Conservation (phyloP, 2,888 invertebrate genomes). For the Pardosa pseudoannulata region DNA sequence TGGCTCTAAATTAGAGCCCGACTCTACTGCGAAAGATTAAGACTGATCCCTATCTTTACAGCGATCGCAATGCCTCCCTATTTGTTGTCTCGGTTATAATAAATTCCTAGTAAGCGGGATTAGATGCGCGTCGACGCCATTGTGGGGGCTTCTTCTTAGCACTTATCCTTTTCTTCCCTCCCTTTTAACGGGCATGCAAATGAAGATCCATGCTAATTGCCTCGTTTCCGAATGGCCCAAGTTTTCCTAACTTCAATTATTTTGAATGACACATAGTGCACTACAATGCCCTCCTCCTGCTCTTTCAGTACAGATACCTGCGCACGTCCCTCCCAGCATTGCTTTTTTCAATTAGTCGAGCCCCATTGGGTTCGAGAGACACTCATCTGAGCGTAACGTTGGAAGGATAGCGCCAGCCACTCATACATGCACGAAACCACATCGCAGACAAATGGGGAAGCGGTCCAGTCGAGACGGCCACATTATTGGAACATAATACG, state of each 20-base stretch:
- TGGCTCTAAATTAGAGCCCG: constrained; percentile 36
- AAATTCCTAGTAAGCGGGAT: constrained; percentile 70
- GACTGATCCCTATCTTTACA: constrained; percentile 50
- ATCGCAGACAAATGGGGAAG: constrained; percentile 52
- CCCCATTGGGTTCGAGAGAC: constrained; percentile 63
- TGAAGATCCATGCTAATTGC: constrained; percentile 72
- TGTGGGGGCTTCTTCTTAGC: constrained; percentile 34
- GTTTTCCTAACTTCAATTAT: constrained; percentile 71
- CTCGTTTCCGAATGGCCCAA: constrained; percentile 67
- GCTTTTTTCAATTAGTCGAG: constrained; percentile 72
- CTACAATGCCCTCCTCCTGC: constrained; percentile 42
- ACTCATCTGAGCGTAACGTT: constrained; percentile 61
- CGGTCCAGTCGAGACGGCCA: constrained; percentile 51
- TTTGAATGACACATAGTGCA: constrained; percentile 67
- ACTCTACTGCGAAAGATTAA: constrained; percentile 35
- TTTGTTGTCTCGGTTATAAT: constrained; percentile 62
- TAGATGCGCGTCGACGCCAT: constrained; percentile 66
- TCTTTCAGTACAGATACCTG: constrained; percentile 20
- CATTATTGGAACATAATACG: constrained; percentile 56
- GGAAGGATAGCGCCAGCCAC: constrained; percentile 47
- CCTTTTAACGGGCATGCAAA: constrained; percentile 61
- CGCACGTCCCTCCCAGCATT: constrained; percentile 35
- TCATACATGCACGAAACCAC: constrained; percentile 22
- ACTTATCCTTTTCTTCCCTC: constrained; percentile 38
- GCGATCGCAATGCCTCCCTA: constrained; percentile 36